Evolutionary conservation across 2,797 vertebrate species (phyloP).

Genomic region (Bovichtus variegatus): DNA sequence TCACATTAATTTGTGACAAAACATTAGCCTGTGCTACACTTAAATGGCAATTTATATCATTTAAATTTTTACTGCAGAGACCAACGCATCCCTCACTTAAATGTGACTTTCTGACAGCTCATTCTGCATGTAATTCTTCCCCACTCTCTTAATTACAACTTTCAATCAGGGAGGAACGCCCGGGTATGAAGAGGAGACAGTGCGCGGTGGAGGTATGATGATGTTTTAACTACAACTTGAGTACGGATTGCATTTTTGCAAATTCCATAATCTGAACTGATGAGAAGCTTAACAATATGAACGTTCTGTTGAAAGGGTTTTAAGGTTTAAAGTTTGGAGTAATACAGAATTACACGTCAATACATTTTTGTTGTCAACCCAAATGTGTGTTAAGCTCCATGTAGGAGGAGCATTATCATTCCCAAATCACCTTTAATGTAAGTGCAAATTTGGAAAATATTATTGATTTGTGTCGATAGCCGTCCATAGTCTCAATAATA

Average conservation of each 20-base stretch:
- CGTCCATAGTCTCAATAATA: not conserved
- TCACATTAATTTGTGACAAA: slow-evolving; percentile 99
- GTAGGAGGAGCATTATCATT: not conserved
- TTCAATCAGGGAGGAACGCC: slow-evolving; percentile 87
- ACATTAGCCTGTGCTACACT: slow-evolving; percentile 97
- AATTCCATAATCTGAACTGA: slow-evolving; percentile 74
- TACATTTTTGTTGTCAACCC: not conserved
- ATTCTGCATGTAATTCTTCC: slow-evolving; percentile 95
- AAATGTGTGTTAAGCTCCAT: not conserved
- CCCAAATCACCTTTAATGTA: not conserved
- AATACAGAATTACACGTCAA: not conserved
- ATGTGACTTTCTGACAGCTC: slow-evolving; percentile 99
- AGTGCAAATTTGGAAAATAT: not conserved
- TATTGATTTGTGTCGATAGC: not conserved
- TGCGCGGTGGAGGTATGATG: slow-evolving; percentile 35
- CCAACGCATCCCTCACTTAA: slow-evolving; percentile 96
- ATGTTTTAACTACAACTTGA: slow-evolving; percentile 47
- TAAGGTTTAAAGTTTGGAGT: slow-evolving; percentile 11
- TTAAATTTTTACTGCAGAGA: slow-evolving; percentile 97
- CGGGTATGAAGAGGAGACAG: slow-evolving; percentile 23
- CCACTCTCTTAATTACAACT: slow-evolving; percentile 99
- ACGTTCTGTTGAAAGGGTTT: not conserved
- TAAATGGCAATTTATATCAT: slow-evolving; percentile 99
- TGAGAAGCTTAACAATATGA: slow-evolving; percentile 40
- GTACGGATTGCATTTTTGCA: slow-evolving; percentile 13